A percentile compares a stretch with the other conserved stretches of the same genome.
These are phyloP conservation scores for Poeciliopsis turrubarensis DNA, from an alignment of 2,113 vertebrate species.

Conservation along the genomic window DNA sequence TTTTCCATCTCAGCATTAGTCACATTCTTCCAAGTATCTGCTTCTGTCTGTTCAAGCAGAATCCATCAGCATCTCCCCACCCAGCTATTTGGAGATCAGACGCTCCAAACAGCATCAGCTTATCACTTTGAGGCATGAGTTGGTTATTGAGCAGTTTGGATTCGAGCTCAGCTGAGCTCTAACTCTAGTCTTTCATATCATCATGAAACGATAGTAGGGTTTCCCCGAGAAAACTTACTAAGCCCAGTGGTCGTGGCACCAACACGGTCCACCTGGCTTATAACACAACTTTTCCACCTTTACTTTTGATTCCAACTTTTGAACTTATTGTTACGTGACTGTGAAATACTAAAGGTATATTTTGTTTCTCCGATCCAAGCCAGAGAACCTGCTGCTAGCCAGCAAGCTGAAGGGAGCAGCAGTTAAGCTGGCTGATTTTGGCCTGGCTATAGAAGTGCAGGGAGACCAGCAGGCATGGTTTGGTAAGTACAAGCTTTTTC, in stretches of 20 bases:
- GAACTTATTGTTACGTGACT: neutral
- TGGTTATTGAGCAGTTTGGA: neutral
- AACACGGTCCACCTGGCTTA: too few relatives aligned
- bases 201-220: too few relatives aligned
- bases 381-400: conserved; percentile 97
- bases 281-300: neutral
- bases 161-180: conserved; percentile 19
- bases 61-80: neutral
- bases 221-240: too few relatives aligned
- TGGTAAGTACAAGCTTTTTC: conserved; percentile 83
- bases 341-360: conserved; percentile 5
- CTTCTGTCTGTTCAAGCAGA: neutral
- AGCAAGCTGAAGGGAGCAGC: conserved; percentile 98
- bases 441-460: conserved; percentile 96
- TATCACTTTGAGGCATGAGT: neutral
- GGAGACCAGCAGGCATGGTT: conserved; percentile 99
- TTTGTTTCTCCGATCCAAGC: conserved; percentile 75
- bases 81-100: too few relatives aligned
- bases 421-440: conserved; percentile 97
- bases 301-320: neutral
- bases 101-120: too few relatives aligned
- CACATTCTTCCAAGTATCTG: neutral
- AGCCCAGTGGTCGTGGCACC: too few relatives aligned
- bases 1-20: too few relatives aligned
- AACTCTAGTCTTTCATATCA: neutral